Conservation (phyloP, 2,113 vertebrate species). For the Tympanuchus pallidicinctus region DNA sequence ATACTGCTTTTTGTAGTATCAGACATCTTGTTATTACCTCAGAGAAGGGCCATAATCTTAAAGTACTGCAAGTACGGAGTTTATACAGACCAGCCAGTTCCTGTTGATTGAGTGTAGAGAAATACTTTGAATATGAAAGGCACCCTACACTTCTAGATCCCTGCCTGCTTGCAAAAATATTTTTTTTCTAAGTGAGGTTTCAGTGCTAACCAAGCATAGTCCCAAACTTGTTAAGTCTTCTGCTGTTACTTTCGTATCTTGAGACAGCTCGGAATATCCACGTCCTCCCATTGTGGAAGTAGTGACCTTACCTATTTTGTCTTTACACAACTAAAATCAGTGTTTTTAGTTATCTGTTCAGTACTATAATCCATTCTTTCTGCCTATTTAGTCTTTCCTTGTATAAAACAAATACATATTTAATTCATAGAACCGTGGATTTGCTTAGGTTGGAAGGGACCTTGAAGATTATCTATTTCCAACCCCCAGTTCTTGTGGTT, state of each 20-base stretch:
- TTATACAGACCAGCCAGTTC: not conserved
- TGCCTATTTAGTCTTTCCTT: not conserved
- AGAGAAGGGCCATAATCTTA: not conserved
- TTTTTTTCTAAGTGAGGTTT: not conserved
- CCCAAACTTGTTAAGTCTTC: not conserved
- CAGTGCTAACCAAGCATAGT: not conserved
- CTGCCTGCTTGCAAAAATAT: not conserved
- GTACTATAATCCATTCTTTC: not conserved
- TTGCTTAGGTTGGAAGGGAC: too few relatives aligned
- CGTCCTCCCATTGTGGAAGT: not conserved
- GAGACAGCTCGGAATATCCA: not conserved
- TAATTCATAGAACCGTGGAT: too few relatives aligned
- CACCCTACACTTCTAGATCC: not conserved
- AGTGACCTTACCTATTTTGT: not conserved
- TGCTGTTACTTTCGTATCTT: not conserved
- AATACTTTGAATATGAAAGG: not conserved
- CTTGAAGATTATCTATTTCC: too few relatives aligned
- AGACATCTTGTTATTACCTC: not conserved
- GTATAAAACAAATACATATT: not conserved
- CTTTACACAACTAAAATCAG: not conserved
- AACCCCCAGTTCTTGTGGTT: not conserved
- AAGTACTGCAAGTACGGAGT: not conserved
- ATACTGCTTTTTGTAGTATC: not conserved
- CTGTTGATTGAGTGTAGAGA: rapidly evolving
- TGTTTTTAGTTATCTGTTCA: not conserved